Percentiles rank a stretch among this genome's conserved stretches.
Evolutionary conservation across 2,888 invertebrate genomes (phyloP).

Genomic region (Polyommatus iphigenia): DNA sequence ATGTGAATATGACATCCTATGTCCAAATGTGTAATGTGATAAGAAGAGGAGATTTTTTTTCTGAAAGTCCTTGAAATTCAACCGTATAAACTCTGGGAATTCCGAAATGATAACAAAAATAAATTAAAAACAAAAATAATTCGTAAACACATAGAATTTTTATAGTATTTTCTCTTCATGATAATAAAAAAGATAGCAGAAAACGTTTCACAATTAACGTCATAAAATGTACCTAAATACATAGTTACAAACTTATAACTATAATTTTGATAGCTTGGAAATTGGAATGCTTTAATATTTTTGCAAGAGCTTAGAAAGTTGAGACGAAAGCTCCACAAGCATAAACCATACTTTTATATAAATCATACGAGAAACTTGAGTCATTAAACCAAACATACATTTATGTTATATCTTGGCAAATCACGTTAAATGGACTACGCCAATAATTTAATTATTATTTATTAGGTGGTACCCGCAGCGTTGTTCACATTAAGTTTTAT

Average conservation of each 20-base stretch:
- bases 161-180: not conserved
- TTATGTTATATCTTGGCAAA: not conserved
- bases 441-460: not conserved
- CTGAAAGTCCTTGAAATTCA: not conserved
- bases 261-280: not conserved
- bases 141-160: not conserved
- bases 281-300: not conserved
- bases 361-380: slow-evolving; percentile 1
- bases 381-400: slow-evolving; percentile 3
- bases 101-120: too few species aligned
- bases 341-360: not conserved
- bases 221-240: not conserved
- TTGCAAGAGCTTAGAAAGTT: not conserved
- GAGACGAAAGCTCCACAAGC: not conserved
- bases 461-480: not conserved
- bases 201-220: not conserved
- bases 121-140: not conserved
- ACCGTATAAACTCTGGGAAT: too few species aligned
- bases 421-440: not conserved
- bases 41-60: too few species aligned
- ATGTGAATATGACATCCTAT: too few species aligned
- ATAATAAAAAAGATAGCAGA: not conserved
- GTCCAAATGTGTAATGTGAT: too few species aligned
- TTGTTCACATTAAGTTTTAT: not conserved
- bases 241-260: not conserved